Evolutionary conservation across 2,888 invertebrate species (phyloP).

Genomic region (Pegoplata infirma): DNA sequence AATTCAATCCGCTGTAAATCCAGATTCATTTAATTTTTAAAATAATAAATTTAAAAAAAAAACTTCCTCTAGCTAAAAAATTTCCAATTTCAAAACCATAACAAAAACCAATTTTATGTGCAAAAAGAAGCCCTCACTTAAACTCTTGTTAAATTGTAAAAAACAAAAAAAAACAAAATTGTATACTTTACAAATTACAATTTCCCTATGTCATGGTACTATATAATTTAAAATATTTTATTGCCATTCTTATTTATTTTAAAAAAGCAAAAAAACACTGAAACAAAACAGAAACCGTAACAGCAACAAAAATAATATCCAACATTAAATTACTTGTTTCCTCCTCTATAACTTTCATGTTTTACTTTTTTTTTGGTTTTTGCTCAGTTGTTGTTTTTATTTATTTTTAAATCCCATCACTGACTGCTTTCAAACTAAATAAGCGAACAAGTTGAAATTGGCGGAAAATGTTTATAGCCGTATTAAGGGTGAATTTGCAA

Average conservation of each 20-base stretch:
- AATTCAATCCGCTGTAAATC: no score
- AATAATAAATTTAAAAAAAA: no score
- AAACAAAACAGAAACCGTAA: constrained; percentile 28
- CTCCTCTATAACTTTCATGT: constrained; percentile 43
- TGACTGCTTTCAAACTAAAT: constrained; percentile 21
- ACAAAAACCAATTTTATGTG: no score
- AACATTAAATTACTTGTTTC: constrained; percentile 57
- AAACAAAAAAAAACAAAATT: no score
- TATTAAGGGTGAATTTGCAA: constrained; percentile 47
- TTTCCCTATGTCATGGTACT: constrained; percentile 30
- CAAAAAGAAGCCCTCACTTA: no score
- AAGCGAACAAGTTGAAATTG: constrained; percentile 59
- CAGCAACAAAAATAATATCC: constrained; percentile 30
- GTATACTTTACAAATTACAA: constrained; percentile 38
- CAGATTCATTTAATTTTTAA: no score
- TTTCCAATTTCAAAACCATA: no score
- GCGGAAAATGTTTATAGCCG: constrained; percentile 58
- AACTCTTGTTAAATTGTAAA: constrained; percentile 29
- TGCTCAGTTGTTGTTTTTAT: background rate
- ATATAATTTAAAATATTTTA: constrained; percentile 42
- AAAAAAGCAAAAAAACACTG: constrained; percentile 9
- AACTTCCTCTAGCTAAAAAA: no score
- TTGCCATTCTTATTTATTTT: constrained; percentile 38
- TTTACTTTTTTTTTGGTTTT: constrained; percentile 33
- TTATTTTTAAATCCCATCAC: constrained; percentile 19